phyloP scores from a whole-genome alignment of 2,797 vertebrate species.

The Alfaro cultratus region DNA sequence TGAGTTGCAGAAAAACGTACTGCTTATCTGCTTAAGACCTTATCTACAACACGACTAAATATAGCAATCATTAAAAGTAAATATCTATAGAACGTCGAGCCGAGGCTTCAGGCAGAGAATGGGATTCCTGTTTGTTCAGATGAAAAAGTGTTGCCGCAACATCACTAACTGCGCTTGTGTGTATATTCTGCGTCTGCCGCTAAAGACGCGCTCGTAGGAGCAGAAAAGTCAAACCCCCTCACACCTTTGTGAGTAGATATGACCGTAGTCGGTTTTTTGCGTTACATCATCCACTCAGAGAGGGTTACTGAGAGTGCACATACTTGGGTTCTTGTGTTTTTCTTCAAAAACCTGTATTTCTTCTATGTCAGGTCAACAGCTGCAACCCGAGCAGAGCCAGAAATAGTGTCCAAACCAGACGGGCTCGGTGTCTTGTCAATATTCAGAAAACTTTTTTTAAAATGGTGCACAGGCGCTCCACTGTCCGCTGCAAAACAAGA shows the following conservation, averaged over 20 bases:
- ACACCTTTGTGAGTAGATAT: background rate
- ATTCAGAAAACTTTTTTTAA: too few relatives aligned
- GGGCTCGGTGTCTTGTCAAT: conserved; percentile 72
- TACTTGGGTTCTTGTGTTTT: conserved; percentile 67
- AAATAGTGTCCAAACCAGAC: conserved; percentile 77
- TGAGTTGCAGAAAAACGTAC: conserved; percentile 10
- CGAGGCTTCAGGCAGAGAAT: conserved; percentile 35
- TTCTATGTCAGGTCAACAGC: conserved; percentile 71
- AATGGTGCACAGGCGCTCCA: conserved; percentile 25
- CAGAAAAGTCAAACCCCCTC: background rate
- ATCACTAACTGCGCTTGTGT: conserved; percentile 29
- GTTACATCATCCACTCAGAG: conserved; percentile 58
- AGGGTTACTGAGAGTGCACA: conserved; percentile 57
- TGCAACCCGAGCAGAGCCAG: conserved; percentile 76
- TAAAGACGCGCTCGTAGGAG: background rate
- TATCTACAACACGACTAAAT: conserved; percentile 37
- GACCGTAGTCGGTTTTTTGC: background rate
- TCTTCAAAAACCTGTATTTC: conserved; percentile 70
- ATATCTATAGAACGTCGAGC: conserved; percentile 28
- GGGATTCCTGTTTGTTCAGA: conserved; percentile 21
- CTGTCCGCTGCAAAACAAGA: conserved; percentile 24
- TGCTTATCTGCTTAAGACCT: conserved; percentile 37
- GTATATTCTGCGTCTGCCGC: background rate
- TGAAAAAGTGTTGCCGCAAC: background rate
- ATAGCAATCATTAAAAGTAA: conserved; percentile 48